Conservation (phyloP, 2,113 vertebrate species). For the Piprites chloris region DNA sequence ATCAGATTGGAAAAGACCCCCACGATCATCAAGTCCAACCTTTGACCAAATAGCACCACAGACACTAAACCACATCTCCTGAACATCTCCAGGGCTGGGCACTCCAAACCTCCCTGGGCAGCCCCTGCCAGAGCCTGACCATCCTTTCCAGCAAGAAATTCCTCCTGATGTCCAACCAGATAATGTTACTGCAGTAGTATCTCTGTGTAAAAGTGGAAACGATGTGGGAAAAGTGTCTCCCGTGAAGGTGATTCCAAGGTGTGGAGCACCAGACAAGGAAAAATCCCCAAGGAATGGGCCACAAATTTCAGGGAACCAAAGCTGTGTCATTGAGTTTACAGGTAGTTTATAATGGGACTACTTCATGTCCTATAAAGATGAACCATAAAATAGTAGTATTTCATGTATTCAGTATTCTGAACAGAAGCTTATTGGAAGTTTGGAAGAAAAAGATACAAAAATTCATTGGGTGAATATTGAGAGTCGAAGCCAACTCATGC, state of each 20-base stretch:
- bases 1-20: accelerated
- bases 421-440: neutral
- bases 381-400: neutral
- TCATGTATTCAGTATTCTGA: too few species aligned
- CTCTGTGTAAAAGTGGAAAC: neutral
- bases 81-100: neutral
- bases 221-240: neutral
- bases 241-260: neutral
- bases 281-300: neutral
- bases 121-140: too few species aligned
- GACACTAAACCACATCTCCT: neutral
- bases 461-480: neutral
- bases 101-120: accelerated
- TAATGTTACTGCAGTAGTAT: neutral
- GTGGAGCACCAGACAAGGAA: neutral
- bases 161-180: too few species aligned
- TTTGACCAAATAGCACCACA: neutral
- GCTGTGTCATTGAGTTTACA: neutral
- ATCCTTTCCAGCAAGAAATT: too few species aligned
- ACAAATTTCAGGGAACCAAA: neutral
- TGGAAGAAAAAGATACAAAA: neutral
- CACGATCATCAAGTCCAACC: neutral
- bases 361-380: neutral
- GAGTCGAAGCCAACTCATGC: neutral
- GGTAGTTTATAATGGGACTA: too few species aligned